Evolutionary conservation across 1,140 invertebrate genomes (phyloP), one percentile per base, ranked within the genome.

Genomic region (Drosophila santomea): DNA sequence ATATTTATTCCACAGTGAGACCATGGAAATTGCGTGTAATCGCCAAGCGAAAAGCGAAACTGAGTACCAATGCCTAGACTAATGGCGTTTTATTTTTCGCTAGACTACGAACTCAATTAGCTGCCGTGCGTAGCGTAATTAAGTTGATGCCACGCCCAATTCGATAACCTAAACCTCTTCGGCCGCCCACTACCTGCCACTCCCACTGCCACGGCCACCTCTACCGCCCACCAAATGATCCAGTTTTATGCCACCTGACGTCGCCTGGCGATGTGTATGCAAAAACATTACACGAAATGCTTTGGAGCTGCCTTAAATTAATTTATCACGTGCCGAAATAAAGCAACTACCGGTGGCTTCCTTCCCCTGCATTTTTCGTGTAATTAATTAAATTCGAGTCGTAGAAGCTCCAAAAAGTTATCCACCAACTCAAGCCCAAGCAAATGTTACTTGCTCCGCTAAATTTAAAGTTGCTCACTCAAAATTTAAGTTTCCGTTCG

Each of bases 271-370:
- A 39, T 59, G 36, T 82, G 47, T 76, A 86, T 76, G 78, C 78
- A 86, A 88, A 78, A 41, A 41, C 62, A 80, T 79, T 88, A 66
- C 52, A 68, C 50, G 78, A 60, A 84, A 68, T 75, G 74, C 44
- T 75, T 79, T 61, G 38, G 36, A 35, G 67, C 43, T 50, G 80
- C 78, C 79, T 83, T 83, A 83, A 86, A 86, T 86, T 55, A 88
- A 86, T 86, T 86, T 86, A 86, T 86, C 83, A 88, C 83, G 83
- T 88, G 83, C 80, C 83, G 57, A 83, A 88, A 88, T 88, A 82
- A 88, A 85, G 67, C 73, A 71, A 72, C 68, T 72, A 71, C 68
- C 68, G 51, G 38, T 11, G 50, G 17, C 63, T 67, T 77, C 58
- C 61, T 45, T 43, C 59, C 52, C 1, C 10, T 12, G 3, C 11